A percentile compares a stretch with the other conserved stretches of the same genome.
These are phyloP conservation scores for Coracias cyanogaster DNA, from an alignment of 2,797 vertebrate species.

Conservation along the genomic window DNA sequence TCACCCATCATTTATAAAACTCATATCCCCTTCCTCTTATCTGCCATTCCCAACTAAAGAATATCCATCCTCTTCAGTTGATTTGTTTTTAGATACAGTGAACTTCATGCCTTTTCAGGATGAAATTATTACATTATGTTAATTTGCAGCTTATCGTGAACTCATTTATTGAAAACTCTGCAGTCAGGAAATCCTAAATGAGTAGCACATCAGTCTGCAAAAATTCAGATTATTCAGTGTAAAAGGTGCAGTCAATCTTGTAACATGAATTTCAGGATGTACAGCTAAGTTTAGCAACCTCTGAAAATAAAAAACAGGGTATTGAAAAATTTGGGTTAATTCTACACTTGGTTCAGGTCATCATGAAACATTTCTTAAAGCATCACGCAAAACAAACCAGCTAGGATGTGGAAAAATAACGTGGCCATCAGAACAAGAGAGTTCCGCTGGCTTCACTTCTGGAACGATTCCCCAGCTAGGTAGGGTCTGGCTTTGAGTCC, in stretches of 20 bases:
- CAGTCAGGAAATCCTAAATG: constrained; percentile 6
- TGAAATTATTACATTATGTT: not conserved
- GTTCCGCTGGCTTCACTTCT: not conserved
- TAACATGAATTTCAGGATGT: not conserved
- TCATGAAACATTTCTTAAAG: not conserved
- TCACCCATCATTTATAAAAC: not conserved
- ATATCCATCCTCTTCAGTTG: not conserved
- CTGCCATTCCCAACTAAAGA: not conserved
- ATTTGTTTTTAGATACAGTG: not conserved
- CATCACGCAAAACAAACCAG: not conserved
- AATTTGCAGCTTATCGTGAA: constrained; percentile 28
- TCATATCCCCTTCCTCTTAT: constrained; percentile 3
- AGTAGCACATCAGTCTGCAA: not conserved
- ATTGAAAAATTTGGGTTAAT: not conserved
- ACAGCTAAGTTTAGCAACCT: not conserved
- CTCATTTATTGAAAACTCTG: not conserved
- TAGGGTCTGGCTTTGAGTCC: not conserved
- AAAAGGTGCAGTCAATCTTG: not conserved
- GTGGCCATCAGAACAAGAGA: not conserved
- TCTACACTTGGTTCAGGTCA: not conserved
- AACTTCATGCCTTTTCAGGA: not conserved
- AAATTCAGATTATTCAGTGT: not conserved
- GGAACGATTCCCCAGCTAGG: not conserved
- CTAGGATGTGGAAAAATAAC: not conserved
- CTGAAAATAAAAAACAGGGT: not conserved